Evolutionary conservation across 2,797 vertebrate species (phyloP), one percentile per base, ranked within the genome.

Genomic region (Coranthus polyacanthus): DNA sequence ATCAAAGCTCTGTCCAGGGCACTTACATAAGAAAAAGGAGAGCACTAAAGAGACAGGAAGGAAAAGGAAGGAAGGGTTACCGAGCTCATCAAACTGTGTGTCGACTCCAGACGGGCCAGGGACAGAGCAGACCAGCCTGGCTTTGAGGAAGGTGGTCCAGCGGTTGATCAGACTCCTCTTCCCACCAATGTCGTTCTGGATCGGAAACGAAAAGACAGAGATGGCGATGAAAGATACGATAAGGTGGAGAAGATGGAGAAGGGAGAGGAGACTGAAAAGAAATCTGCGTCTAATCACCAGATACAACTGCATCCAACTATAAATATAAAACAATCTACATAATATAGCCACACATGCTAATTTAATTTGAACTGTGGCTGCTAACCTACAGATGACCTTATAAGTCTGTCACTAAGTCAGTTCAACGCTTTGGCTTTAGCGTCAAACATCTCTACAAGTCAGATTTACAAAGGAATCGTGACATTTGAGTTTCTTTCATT

Each of bases 141-240:
- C 93, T 75, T 95, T 95, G 16, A 95, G 90, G 87, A 94, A 95
- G 63, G 96, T 97, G 71, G 93, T 96, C 96, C 96, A 97, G 13
- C 95, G 95, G 83, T 96, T 95, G 82, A 96, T 97, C 77, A 97
- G 93, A 72, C 95, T 93, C 72, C 88, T 92, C 72, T 90, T 96
- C 11, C 96, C 96, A 1, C 96, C 95, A 0, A 93, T 78, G 0
- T 97, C 96, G 0, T 97, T 97, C 95, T 96, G 79, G 6, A 44
- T 0, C 0, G 6, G 51, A 12, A 15, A 18, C 1, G 39, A 38
- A 16, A 2, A 6, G 12, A 32, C 2, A 21, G 2, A 29, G 1
- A 6, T 16, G 46, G 20, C 24, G 1, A 1, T 10, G 20, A 4
- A 9, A 2, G 11, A 22, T 16, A 12, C 1, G 12, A 34, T 1